phyloP scores from a whole-genome alignment of 2,888 invertebrate genomes.

The Augochlorella aurata region DNA sequence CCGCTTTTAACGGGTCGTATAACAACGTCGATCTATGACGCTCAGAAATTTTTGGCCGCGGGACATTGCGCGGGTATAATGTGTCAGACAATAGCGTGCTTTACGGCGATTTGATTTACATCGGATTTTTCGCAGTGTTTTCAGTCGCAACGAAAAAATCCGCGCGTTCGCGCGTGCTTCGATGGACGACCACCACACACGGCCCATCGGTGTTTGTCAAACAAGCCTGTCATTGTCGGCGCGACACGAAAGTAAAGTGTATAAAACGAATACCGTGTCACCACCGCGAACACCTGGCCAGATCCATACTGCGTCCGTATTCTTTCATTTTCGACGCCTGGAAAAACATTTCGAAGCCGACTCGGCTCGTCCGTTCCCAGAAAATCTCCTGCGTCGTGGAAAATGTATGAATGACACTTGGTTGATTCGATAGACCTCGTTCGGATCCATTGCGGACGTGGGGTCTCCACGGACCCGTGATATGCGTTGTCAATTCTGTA shows the following conservation, averaged over 20 bases:
- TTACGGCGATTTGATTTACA: slow-evolving; percentile 69
- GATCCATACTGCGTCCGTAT: slow-evolving; percentile 10
- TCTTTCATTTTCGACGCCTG: slow-evolving; percentile 21
- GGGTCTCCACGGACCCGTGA: not conserved
- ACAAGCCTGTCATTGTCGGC: slow-evolving; percentile 50
- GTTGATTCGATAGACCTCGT: not conserved
- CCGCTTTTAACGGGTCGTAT: slow-evolving; percentile 51
- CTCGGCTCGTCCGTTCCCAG: not conserved
- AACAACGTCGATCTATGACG: slow-evolving; percentile 37
- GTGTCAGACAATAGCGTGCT: slow-evolving; percentile 58
- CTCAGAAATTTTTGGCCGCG: slow-evolving; percentile 32
- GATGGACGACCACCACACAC: not conserved
- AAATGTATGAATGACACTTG: not conserved
- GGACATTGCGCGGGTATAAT: slow-evolving; percentile 39
- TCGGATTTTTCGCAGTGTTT: slow-evolving; percentile 61
- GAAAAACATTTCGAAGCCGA: slow-evolving; percentile 27
- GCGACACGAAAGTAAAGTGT: slow-evolving; percentile 43
- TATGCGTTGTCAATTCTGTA: not conserved
- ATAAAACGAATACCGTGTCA: slow-evolving; percentile 45
- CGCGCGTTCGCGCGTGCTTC: slow-evolving; percentile 15
- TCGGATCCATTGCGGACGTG: not conserved
- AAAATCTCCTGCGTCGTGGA: not conserved
- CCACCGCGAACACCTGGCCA: slow-evolving; percentile 40
- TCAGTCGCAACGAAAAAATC: slow-evolving; percentile 45
- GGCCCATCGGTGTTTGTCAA: slow-evolving; percentile 53